These are phyloP conservation scores for Leptestheria dahalacensis DNA, from an alignment of 1,140 invertebrate genomes.

Conservation along the genomic window DNA sequence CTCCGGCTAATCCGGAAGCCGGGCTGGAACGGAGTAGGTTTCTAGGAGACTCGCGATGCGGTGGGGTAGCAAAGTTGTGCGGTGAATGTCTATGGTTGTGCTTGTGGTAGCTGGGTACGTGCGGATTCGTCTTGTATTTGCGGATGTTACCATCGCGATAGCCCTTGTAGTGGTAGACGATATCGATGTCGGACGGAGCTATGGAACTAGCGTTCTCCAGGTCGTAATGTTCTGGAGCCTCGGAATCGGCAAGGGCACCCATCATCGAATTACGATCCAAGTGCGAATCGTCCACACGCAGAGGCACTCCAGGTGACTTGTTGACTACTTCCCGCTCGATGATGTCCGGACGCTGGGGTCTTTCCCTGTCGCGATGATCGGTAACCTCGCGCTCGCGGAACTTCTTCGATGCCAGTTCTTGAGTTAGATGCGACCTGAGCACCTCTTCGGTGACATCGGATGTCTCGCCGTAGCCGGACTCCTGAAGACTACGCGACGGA, in stretches of 20 bases:
- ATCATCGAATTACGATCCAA: conserved; percentile 37
- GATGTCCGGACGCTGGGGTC: conserved; percentile 74
- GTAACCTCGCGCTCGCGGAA: conserved; percentile 67
- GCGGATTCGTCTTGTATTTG: conserved; percentile 50
- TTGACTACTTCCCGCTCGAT: conserved; percentile 78
- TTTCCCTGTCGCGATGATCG: conserved; percentile 22
- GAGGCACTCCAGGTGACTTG: conserved; percentile 41
- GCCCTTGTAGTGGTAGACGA: conserved; percentile 88
- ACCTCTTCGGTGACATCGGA: conserved; percentile 34
- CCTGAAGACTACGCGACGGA: conserved; percentile 22
- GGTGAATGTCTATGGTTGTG: conserved; percentile 27
- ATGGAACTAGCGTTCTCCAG: conserved; percentile 93
- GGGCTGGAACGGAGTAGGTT: conserved; percentile 23
- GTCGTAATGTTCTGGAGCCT: conserved; percentile 89
- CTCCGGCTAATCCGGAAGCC: conserved; percentile 21
- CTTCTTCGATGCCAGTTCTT: conserved; percentile 46
- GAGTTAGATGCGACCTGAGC: conserved; percentile 35
- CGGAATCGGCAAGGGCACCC: conserved; percentile 46
- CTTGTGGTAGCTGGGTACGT: conserved; percentile 26
- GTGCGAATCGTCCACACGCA: conserved; percentile 28
- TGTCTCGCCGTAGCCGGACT: conserved; percentile 28
- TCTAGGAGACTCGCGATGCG: conserved; percentile 37
- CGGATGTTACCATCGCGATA: conserved; percentile 61
- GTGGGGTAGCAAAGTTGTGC: conserved; percentile 35
- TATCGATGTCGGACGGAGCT: conserved; percentile 91